Evolutionary conservation across 2,888 invertebrate genomes (phyloP), one percentile per base, ranked within the genome.

Genomic region (Zootermopsis nevadensis): DNA sequence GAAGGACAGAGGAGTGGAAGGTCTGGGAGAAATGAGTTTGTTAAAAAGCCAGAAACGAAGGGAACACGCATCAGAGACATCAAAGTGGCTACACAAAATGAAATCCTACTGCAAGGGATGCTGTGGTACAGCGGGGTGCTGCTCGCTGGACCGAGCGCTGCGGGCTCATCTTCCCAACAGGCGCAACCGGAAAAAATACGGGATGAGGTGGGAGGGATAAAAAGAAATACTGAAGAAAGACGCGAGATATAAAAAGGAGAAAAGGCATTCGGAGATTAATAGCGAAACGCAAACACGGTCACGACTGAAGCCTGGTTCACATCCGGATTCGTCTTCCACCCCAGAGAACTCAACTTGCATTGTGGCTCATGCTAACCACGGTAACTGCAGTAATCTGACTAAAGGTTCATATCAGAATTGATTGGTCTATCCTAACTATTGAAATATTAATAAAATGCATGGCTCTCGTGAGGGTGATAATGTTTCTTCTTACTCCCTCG

Each of bases 21-120:
- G 74, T 30, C 53, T n/a, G 48, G 80, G 83, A 84, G 88, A 89
- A 89, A 89, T 89, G 90, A 89, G 89, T 89, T 90, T 89, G 89
- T 89, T 89, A 89, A 89, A 89, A 89, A 89, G 89, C 89, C 88
- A 89, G 89, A 89, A 89, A 88, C 89, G 88, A 89, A 88, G 88
- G 88, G 89, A 88, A 88, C 88, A 89, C 89, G 90, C 90, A 89
- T 89, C 89, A 89, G 88, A 87, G 88, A 90, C 90, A 89, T 90
- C 89, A 90, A 90, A 90, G 89, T 87, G 88, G 88, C 88, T 89
- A 88, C 88, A 88, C 89, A 88, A 89, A 89, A 90, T 89, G 89
- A 90, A 89, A 90, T 89, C 89, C 89, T 66, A 33, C 77, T 48
- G 31, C 30, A 24, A 19, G 42, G 38, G 53, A 77, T 53, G 79